These are phyloP conservation scores for Bombyx mandarina DNA, from an alignment of 1,140 invertebrate genomes.

Conservation along the genomic window DNA sequence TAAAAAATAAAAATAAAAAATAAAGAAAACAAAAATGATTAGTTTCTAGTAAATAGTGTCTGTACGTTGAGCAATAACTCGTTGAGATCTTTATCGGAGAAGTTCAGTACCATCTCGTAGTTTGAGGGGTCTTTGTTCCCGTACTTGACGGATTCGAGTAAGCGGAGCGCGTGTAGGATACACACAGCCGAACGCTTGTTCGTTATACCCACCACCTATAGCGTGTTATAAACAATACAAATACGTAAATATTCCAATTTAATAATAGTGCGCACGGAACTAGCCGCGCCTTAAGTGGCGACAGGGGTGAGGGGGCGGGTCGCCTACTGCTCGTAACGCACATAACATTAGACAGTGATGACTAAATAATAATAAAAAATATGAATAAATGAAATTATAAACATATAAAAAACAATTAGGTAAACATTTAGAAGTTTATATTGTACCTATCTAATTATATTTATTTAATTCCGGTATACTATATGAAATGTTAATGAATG, in stretches of 20 bases:
- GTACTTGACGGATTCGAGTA: background rate
- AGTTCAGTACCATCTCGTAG: background rate
- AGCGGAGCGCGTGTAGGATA: background rate
- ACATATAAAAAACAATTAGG: background rate
- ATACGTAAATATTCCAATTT: background rate
- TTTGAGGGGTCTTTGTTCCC: background rate
- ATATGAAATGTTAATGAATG: too few relatives aligned
- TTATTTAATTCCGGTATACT: too few relatives aligned
- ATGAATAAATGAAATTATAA: background rate
- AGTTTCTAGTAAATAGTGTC: background rate
- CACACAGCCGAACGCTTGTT: background rate
- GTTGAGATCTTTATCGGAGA: background rate
- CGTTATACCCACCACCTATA: constrained; percentile 1
- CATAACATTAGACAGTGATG: too few relatives aligned
- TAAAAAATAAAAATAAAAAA: too few relatives aligned
- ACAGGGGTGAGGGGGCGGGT: too few relatives aligned
- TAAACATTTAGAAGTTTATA: background rate
- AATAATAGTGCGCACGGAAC: background rate
- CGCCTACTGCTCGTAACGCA: too few relatives aligned
- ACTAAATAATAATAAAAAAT: background rate
- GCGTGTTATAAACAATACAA: background rate
- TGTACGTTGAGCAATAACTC: background rate
- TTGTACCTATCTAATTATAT: too few relatives aligned
- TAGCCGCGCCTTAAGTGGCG: too few relatives aligned
- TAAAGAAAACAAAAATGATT: too few relatives aligned